A percentile compares a stretch with the other conserved stretches of the same genome.
Conservation (phyloP, 1,140 invertebrate genomes). For the Drosophila paulistorum region DNA sequence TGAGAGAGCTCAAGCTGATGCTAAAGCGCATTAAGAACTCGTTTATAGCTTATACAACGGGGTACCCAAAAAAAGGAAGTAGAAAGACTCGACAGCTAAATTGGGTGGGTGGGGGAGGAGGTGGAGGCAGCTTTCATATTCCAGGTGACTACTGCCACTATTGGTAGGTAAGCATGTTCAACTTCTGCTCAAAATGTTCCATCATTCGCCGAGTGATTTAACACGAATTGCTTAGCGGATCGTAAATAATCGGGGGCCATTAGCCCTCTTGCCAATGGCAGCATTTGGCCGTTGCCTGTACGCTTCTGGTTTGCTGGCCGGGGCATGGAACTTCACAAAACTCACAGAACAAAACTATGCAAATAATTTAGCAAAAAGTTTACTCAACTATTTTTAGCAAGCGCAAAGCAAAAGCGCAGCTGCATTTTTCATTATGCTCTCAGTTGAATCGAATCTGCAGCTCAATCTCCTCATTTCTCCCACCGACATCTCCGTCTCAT, state of each 20-base stretch:
- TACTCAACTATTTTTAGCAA: conserved; percentile 62
- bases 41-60: conserved; percentile 44
- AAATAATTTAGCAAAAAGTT: conserved; percentile 62
- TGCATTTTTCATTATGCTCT: conserved; percentile 58
- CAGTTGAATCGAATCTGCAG: conserved; percentile 52
- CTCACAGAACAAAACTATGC: conserved; percentile 55
- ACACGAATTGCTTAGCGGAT: conserved; percentile 61
- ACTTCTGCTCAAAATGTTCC: conserved; percentile 21
- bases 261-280: conserved; percentile 45
- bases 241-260: conserved; percentile 64
- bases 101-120: conserved; percentile 8
- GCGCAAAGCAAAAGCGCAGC: conserved; percentile 54
- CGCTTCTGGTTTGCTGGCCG: not conserved
- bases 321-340: conserved; percentile 26
- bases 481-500: not conserved
- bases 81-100: not conserved
- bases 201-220: conserved; percentile 46
- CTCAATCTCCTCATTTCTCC: conserved; percentile 9
- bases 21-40: conserved; percentile 52
- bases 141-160: conserved; percentile 26
- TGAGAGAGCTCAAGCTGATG: conserved; percentile 21
- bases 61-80: too few relatives aligned
- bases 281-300: not conserved
- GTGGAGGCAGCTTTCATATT: not conserved
- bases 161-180: conserved; percentile 27